Evolutionary conservation across 2,113 vertebrate species (phyloP), one percentile per base, ranked within the genome.

Genomic region (Eurypyga helias): DNA sequence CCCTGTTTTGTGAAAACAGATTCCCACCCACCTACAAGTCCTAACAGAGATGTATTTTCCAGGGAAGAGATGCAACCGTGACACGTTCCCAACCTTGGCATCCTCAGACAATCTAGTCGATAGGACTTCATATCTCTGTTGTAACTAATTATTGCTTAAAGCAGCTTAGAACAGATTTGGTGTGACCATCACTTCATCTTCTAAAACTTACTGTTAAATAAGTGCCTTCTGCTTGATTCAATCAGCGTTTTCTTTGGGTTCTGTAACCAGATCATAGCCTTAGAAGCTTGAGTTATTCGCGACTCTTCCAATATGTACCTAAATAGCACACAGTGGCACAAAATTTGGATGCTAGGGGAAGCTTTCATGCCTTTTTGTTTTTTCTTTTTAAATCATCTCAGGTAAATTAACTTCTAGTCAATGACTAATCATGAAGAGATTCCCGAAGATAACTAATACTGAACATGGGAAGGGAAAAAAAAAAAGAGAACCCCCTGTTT

Each of bases 201-300:
- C 80, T 81, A 90, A 92, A 87, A 58, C 54, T 41, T 93, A 57
- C 75, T 94, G 72, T 78, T 84, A 76, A 97, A 90, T 65, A 97
- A 98, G 96, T 98, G 97, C 97, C 96, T 98, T 98, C 89, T 97
- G 91, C 84, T 97, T 87, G 94, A 55, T 78, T 89, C 93, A 95
- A 16, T 95, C 90, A 92, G 48, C 64, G 36, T 55, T 97, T 96
- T 76, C 49, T 65, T 93, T 94, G 89, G 58, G 57, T 61, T 79
- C 82, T 86, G 52, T 89, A 82, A 48, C 60, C 49, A 57, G 79
- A 82, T 73, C 64, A 36, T 36, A 95, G 92, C 88, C 92, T 94
- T 95, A 95, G 92, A 86, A 86, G 58, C 70, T 57, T 17, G 46
- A 87, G 41, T 82, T 76, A 43, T n/a, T 46, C 72, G 66, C 77